phyloP scores from a whole-genome alignment of 2,888 invertebrate genomes.

The Elegia similella region DNA sequence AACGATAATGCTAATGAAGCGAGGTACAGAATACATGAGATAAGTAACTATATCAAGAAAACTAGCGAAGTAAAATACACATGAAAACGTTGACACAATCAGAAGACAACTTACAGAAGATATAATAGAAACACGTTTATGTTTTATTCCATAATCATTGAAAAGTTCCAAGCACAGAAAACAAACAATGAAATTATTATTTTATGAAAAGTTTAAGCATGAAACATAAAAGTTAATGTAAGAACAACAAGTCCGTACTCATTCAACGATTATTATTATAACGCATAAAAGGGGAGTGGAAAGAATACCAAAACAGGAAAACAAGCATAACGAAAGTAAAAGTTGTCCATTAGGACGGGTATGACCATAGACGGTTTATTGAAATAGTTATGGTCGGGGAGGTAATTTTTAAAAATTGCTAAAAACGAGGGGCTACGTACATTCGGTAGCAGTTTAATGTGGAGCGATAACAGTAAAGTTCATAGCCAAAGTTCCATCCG shows the following conservation, averaged over 20 bases:
- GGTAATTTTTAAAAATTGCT: constrained; percentile 76
- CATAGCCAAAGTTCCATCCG: constrained; percentile 71
- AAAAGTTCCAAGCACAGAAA: not conserved
- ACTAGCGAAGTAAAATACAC: too few species aligned
- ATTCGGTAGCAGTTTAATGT: constrained; percentile 71
- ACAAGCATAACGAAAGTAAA: constrained; percentile 69
- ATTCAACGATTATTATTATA: constrained; percentile 46
- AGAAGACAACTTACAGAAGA: not conserved
- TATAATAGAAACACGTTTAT: not conserved
- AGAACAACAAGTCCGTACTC: constrained; percentile 45
- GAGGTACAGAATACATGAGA: too few species aligned
- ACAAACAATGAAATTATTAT: not conserved
- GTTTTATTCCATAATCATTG: not conserved
- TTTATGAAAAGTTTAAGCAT: constrained; percentile 14
- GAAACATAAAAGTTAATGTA: constrained; percentile 33
- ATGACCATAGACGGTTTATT: constrained; percentile 74
- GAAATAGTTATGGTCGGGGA: constrained; percentile 68
- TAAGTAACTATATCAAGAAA: too few species aligned
- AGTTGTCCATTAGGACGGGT: constrained; percentile 65
- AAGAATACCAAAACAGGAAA: constrained; percentile 52
- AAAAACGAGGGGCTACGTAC: constrained; percentile 57
- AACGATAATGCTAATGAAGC: not conserved
- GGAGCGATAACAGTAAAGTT: constrained; percentile 75
- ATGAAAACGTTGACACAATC: not conserved
- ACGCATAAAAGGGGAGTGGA: constrained; percentile 44